These are phyloP conservation scores for Himalopsyche tibetana DNA, from an alignment of 2,888 invertebrate genomes.

Conservation along the genomic window DNA sequence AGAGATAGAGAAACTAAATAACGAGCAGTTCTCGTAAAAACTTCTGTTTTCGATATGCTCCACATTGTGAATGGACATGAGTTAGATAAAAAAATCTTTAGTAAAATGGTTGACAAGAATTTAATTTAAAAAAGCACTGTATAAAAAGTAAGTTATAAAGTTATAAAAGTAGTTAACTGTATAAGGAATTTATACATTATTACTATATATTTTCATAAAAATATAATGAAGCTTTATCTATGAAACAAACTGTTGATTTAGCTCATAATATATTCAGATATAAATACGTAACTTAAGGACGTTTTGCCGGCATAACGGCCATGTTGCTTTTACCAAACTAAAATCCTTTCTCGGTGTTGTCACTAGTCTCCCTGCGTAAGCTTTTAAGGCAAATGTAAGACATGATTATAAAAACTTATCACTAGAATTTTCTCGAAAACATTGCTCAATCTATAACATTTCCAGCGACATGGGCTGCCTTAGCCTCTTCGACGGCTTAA, in stretches of 20 bases:
- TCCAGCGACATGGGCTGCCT: background rate
- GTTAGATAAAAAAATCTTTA: no score
- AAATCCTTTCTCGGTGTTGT: slow-evolving; percentile 6
- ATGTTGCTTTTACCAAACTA: slow-evolving; percentile 4
- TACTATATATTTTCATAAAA: no score
- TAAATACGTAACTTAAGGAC: background rate
- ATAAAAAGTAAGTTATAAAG: no score
- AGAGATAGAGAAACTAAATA: no score
- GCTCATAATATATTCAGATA: background rate
- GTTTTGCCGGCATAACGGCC: background rate
- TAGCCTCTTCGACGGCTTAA: slow-evolving; percentile 13
- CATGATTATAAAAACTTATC: slow-evolving; percentile 27
- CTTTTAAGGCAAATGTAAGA: slow-evolving; percentile 21
- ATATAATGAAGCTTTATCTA: no score
- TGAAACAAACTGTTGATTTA: background rate
- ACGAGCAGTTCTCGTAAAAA: no score
- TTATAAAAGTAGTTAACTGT: no score
- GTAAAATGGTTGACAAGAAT: no score
- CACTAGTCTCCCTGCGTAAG: background rate
- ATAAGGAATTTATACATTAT: no score
- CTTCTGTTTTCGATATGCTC: no score
- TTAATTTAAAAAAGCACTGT: no score
- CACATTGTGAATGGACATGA: no score
- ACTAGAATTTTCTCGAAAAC: background rate
- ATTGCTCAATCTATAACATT: background rate